Evolutionary conservation across 2,888 invertebrate genomes (phyloP).

Genomic region (Pasiphila rectangulata): DNA sequence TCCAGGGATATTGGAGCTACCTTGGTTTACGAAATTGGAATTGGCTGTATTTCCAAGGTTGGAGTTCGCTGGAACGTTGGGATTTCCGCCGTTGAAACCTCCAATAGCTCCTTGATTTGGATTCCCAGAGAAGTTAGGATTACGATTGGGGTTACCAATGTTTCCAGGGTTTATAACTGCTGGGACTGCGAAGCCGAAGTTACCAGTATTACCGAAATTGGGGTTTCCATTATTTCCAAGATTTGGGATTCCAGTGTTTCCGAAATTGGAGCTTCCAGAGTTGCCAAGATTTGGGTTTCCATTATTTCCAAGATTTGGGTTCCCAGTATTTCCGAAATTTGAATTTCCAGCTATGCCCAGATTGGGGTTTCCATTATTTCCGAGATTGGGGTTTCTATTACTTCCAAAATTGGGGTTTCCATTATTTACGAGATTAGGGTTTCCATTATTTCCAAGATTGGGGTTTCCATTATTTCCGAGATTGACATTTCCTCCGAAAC

Average conservation of each 20-base stretch:
- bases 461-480: constrained; percentile 1
- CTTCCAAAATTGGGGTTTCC: background rate
- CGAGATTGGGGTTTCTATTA: background rate
- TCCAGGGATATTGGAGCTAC: too few species aligned
- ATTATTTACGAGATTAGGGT: background rate
- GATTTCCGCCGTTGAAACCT: too few species aligned
- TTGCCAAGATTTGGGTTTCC: constrained; percentile 13
- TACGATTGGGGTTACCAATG: too few species aligned
- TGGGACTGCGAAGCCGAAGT: background rate
- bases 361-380: background rate
- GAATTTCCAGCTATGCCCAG: constrained; percentile 1
- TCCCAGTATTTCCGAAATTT: constrained; percentile 7
- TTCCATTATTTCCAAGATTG: background rate
- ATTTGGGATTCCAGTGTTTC: background rate
- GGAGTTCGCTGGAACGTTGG: too few species aligned
- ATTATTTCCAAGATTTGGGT: background rate
- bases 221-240: background rate
- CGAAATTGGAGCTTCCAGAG: background rate
- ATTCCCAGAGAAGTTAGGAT: too few species aligned
- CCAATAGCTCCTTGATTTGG: too few species aligned
- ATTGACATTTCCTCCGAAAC: background rate
- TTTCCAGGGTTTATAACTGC: too few species aligned
- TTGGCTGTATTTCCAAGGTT: too few species aligned
- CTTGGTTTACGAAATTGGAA: too few species aligned
- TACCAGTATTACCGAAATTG: background rate